Percentiles rank a stretch among this genome's conserved stretches.
Evolutionary conservation across 2,113 vertebrate genomes (phyloP).

Genomic region (Eulemur rufifrons): DNA sequence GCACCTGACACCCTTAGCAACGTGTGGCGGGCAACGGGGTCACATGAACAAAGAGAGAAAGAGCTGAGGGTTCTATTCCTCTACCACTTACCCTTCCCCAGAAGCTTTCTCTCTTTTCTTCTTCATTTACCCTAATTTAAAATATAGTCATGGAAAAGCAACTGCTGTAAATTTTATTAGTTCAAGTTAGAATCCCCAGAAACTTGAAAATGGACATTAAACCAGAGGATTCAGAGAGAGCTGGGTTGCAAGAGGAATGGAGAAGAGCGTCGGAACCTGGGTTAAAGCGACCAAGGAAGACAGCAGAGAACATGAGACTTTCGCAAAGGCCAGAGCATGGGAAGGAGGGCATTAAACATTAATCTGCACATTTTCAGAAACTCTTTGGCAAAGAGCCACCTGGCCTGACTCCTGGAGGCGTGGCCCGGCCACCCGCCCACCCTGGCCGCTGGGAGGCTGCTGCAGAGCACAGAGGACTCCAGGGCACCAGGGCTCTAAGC

Average conservation of each 20-base stretch:
- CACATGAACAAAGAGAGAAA: neutral
- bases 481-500: neutral
- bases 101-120: neutral
- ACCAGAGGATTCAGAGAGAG: slow-evolving; percentile 36
- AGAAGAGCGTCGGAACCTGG: neutral
- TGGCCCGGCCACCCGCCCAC: rapidly evolving
- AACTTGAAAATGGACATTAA: slow-evolving; percentile 51
- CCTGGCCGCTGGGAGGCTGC: neutral
- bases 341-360: slow-evolving; percentile 29
- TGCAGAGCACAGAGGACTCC: neutral
- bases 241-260: slow-evolving; percentile 16
- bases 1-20: neutral
- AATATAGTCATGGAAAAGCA: neutral
- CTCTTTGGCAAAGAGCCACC: neutral
- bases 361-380: slow-evolving; percentile 37
- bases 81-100: neutral
- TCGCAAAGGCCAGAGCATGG: neutral
- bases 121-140: slow-evolving; percentile 34
- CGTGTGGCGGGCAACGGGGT: neutral
- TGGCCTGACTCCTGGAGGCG: slow-evolving; percentile 24
- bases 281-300: neutral
- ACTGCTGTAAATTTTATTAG: slow-evolving; percentile 63
- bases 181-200: slow-evolving; percentile 72
- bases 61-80: neutral
- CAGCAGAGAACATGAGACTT: neutral